Evolutionary conservation across 2,888 invertebrate species (phyloP), one percentile per base, ranked within the genome.

Genomic region (Epistrophe eligans): DNA sequence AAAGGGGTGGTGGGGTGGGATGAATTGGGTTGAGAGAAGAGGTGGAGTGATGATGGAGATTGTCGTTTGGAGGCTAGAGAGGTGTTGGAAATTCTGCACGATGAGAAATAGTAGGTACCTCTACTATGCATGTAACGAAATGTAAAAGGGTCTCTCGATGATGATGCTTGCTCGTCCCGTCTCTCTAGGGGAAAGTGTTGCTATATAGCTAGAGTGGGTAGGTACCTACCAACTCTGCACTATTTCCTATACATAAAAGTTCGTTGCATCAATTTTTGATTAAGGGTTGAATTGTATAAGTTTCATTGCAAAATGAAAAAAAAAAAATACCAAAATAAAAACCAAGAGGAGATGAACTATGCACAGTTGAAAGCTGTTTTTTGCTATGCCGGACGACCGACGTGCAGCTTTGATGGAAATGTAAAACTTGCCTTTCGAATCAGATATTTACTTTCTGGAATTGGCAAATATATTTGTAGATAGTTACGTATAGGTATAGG

Each of bases 231-330:
- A 72, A 48, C 66, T 74, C 48, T 83, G 83, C 87, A 83, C 79
- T 87, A 87, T 79, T 83, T 72, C 76, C 79, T 87, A 83, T 76
- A 79, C 72, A 83, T 79, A 83, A 77, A 82, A 79, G 79, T 79
- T 83, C 64, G 79, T 83, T 87, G 83, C 87, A 87, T 79, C 79
- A 83, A 87, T 83, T 87, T 87, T 87, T 87, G 87, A 87, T 87
- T 83, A 83, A 79, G 83, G 83, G 83, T 87, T 87, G 83, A 79
- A 87, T 62, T 72, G 67, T 52, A 52, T 55, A 76, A 52, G 64
- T 64, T 74, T 84, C 71, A 45, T 70, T 73, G 64, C 76, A 67
- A 71, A 60, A 58, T 28, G 4, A 35, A 72, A 72, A 28, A 52
- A 45, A n/a, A 32, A 45, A 58, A 45, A 55, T 55, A 0, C 38